phyloP scores from a whole-genome alignment of 1,140 invertebrate genomes.

The Manduca sexta region DNA sequence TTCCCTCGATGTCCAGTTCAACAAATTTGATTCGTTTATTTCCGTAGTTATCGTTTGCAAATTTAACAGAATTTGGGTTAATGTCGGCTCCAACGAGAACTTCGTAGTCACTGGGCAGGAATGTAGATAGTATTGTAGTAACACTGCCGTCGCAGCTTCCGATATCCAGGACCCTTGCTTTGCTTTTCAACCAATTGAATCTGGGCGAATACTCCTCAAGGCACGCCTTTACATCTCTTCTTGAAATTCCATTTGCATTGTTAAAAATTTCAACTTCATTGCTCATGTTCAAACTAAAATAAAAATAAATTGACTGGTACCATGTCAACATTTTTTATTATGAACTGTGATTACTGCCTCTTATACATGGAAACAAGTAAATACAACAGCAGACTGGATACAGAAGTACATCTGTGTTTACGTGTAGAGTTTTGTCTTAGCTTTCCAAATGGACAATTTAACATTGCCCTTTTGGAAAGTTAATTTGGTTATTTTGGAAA shows the following conservation, averaged over 20 bases:
- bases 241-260: background rate
- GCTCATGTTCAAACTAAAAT: constrained; percentile 1
- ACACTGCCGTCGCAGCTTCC: constrained; percentile 2
- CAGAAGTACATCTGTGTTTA: too few relatives aligned
- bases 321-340: too few relatives aligned
- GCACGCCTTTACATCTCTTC: background rate
- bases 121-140: background rate
- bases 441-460: too few relatives aligned
- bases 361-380: too few relatives aligned
- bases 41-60: constrained; percentile 1
- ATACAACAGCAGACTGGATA: too few relatives aligned
- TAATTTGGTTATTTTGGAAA: too few relatives aligned
- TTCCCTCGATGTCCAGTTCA: background rate
- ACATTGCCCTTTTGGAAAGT: too few relatives aligned
- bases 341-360: too few relatives aligned
- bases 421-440: too few relatives aligned
- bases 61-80: background rate
- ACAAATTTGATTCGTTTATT: background rate
- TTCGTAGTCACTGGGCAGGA: background rate
- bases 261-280: background rate
- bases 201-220: background rate
- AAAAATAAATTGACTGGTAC: background rate
- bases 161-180: background rate
- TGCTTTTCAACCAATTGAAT: constrained; percentile 1
- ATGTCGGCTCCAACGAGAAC: background rate